Evolutionary conservation across 2,888 invertebrate species (phyloP).

Genomic region (Diplolepis rosae): DNA sequence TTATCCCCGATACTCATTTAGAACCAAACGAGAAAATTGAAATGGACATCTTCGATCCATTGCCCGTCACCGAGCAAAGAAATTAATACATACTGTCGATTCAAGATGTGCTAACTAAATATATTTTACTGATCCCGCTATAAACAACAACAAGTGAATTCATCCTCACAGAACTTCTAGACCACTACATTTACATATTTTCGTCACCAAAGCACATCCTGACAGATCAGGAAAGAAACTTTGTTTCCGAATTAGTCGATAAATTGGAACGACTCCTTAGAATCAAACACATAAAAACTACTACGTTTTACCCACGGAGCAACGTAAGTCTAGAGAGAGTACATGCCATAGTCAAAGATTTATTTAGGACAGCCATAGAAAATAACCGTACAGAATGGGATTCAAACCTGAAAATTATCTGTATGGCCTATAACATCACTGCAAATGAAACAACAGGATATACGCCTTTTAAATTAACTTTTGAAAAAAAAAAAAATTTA

Average conservation of each 20-base stretch:
- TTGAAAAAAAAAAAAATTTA: too few species aligned
- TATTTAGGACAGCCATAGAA: too few species aligned
- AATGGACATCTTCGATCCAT: not conserved
- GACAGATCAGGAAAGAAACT: too few species aligned
- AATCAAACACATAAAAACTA: too few species aligned
- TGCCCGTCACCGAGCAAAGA: not conserved
- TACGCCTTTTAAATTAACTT: too few species aligned
- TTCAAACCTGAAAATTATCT: not conserved
- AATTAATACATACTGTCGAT: not conserved
- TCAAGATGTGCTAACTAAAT: not conserved
- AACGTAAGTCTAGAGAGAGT: too few species aligned
- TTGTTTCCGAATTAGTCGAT: too few species aligned
- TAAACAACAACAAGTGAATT: not conserved
- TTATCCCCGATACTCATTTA: not conserved
- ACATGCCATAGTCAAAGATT: too few species aligned
- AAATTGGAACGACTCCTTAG: not conserved
- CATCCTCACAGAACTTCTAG: not conserved
- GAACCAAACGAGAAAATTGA: not conserved
- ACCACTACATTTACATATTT: too few species aligned
- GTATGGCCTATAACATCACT: not conserved
- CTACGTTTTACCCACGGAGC: too few species aligned
- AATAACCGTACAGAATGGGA: too few species aligned
- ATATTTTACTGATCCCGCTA: not conserved
- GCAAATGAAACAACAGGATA: not conserved
- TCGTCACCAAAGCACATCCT: too few species aligned